Evolutionary conservation across 2,797 vertebrate species (phyloP).

Genomic region (Brachyalestes nurse): DNA sequence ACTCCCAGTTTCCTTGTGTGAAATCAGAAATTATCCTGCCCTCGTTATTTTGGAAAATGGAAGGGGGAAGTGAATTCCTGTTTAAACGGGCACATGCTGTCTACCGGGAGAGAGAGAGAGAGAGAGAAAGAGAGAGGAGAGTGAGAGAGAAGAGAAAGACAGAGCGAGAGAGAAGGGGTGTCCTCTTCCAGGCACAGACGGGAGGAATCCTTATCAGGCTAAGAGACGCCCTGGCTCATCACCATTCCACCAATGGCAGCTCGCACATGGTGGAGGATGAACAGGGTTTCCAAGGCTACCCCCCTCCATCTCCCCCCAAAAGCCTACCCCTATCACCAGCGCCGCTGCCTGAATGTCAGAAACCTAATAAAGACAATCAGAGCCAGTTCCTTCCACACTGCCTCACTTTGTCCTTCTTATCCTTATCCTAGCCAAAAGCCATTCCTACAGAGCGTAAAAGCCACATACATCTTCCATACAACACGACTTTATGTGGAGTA

Average conservation of each 20-base stretch:
- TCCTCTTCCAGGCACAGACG: constrained; percentile 65
- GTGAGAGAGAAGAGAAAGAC: constrained; percentile 44
- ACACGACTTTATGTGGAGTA: constrained; percentile 28
- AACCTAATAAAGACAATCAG: constrained; percentile 63
- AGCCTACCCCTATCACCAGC: constrained; percentile 21
- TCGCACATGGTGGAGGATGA: constrained; percentile 55
- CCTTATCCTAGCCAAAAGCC: not conserved
- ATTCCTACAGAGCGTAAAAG: constrained; percentile 1
- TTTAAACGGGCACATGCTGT: constrained; percentile 63
- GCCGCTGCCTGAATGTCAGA: constrained; percentile 72
- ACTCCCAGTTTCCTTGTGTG: constrained; percentile 28
- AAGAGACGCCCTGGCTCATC: constrained; percentile 47
- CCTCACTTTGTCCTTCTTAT: constrained; percentile 27
- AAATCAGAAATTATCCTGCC: constrained; percentile 57
- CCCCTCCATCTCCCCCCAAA: constrained; percentile 16
- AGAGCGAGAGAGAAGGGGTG: constrained; percentile 56
- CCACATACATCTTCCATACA: constrained; percentile 10
- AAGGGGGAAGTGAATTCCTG: constrained; percentile 61
- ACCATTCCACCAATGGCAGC: constrained; percentile 67
- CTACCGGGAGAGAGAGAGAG: constrained; percentile 57
- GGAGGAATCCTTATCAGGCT: constrained; percentile 62
- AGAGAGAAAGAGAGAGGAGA: constrained; percentile 33
- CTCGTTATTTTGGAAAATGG: constrained; percentile 58
- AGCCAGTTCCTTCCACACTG: constrained; percentile 35
- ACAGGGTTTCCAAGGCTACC: constrained; percentile 77